phyloP scores from a whole-genome alignment of 2,797 vertebrate genomes.

The Sebastes goodei region DNA sequence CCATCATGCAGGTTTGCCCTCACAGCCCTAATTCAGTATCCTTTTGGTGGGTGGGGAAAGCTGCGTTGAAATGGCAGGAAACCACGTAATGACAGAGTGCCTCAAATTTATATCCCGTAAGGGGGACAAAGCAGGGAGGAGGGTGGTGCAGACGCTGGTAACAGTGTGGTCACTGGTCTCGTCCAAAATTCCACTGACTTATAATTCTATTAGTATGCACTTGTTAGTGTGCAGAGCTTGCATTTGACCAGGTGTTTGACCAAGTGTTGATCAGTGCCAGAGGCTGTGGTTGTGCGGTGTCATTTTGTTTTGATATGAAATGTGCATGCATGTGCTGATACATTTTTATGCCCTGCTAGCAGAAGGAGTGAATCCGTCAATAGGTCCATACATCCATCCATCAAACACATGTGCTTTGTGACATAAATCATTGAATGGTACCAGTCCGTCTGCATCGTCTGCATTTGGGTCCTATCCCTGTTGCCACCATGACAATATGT shows the following conservation, averaged over 20 bases:
- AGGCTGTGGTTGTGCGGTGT: conserved; percentile 2
- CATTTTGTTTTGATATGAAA: neutral
- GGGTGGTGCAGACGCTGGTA: conserved; percentile 39
- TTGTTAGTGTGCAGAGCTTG: conserved; percentile 10
- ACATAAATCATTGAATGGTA: neutral
- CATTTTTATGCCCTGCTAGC: neutral
- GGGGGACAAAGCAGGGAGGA: conserved; percentile 39
- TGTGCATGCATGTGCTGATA: neutral
- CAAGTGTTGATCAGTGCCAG: neutral
- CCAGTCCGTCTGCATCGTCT: neutral
- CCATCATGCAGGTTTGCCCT: conserved; percentile 51
- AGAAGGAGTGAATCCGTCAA: neutral
- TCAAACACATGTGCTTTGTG: neutral
- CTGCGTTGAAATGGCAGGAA: conserved; percentile 65
- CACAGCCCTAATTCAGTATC: conserved; percentile 59
- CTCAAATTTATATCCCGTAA: conserved; percentile 65
- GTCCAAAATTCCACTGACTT: conserved; percentile 36
- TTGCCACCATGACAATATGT: no score
- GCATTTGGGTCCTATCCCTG: no score
- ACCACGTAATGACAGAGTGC: conserved; percentile 73
- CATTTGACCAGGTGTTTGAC: neutral
- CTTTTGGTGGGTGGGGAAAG: conserved; percentile 62
- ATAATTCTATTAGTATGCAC: conserved; percentile 37
- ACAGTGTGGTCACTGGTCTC: conserved; percentile 32
- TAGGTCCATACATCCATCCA: neutral